Base-by-base conservation (phyloP, 2,797 vertebrate species). In the Clarias fuscus region DNA sequence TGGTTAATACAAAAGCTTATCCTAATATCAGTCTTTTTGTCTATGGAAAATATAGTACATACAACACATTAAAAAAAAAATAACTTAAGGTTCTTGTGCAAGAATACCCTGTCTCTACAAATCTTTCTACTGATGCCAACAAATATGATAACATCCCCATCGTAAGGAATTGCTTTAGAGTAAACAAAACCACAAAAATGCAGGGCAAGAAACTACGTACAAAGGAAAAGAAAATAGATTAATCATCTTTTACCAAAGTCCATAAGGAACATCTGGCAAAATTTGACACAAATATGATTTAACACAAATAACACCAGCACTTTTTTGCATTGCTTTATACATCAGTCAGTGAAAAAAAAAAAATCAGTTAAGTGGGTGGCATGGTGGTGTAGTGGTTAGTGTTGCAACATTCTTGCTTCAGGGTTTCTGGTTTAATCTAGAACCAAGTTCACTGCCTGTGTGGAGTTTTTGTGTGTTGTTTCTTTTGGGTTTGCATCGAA, bases 1-100 rank as follows among this genome's bases (percentile, higher is more conserved):
- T n/a, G 61, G 84, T 87, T 64, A 87, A 24, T 33, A 83, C 22
- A 84, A 43, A 40, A 40, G 58, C 7, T 83, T 62, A 62, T 64
- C 40, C 24, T 62, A 56, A 22, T 83, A 72, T 72, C 0, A 17
- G 24, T 58, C 1, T 14, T 58, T 33, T 15, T 33, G 22, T 24
- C 18, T 37, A 56, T 15, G 4, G 1, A 65, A 53, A 73, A 33
- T 27, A 75, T 1, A 33, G 67, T n/a, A 82, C 40, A 64, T 65
- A 4, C 61, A 82, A 27, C 33, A 30, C 83, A 24, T 53, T 67
- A 4, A 37, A 37, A 4, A 37, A 37, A 48, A 53, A 72, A 62
- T n/a, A n/a, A n/a, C n/a, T n/a, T n/a, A n/a, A 10, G 24, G 22
- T 73, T 72, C 7, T 22, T 40, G 70, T 43, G 40, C 4, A 2